Conservation (phyloP, 2,888 invertebrate species). For the Unio pictorum region DNA sequence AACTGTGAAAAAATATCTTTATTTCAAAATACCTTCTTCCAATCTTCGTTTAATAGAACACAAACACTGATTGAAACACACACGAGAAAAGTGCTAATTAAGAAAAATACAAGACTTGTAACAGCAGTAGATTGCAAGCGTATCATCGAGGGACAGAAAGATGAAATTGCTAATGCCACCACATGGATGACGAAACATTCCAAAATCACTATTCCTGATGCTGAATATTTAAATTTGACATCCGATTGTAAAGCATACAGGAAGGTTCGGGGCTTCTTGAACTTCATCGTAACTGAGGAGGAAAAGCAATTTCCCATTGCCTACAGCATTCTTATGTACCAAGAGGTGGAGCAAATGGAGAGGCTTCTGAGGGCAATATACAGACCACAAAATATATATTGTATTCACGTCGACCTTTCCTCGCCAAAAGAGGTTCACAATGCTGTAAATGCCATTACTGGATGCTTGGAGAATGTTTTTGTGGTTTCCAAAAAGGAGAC, state of each 20-base stretch:
- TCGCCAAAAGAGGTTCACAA: constrained; percentile 38
- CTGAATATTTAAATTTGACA: constrained; percentile 43
- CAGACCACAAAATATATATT: constrained; percentile 66
- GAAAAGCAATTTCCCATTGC: constrained; percentile 62
- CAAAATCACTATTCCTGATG: constrained; percentile 38
- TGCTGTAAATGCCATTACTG: constrained; percentile 45
- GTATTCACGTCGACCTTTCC: constrained; percentile 67
- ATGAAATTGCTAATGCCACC: constrained; percentile 23
- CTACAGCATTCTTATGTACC: constrained; percentile 62
- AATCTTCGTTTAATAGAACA: no score
- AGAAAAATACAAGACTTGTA: constrained; percentile 11
- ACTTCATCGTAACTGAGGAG: constrained; percentile 21
- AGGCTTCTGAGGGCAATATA: constrained; percentile 62
- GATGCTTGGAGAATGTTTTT: constrained; percentile 68
- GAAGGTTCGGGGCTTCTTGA: constrained; percentile 32
- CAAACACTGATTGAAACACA: neutral
- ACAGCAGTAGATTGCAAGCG: constrained; percentile 40
- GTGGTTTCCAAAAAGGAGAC: constrained; percentile 61
- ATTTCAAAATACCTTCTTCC: no score
- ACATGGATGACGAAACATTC: neutral
- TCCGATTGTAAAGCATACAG: constrained; percentile 48
- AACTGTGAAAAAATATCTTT: no score
- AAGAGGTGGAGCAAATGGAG: constrained; percentile 60
- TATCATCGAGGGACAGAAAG: constrained; percentile 39
- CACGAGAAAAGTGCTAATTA: neutral